A percentile compares a stretch with the other conserved stretches of the same genome.
phyloP scores from a whole-genome alignment of 2,113 vertebrate genomes.

The Dipodomys stephensi region DNA sequence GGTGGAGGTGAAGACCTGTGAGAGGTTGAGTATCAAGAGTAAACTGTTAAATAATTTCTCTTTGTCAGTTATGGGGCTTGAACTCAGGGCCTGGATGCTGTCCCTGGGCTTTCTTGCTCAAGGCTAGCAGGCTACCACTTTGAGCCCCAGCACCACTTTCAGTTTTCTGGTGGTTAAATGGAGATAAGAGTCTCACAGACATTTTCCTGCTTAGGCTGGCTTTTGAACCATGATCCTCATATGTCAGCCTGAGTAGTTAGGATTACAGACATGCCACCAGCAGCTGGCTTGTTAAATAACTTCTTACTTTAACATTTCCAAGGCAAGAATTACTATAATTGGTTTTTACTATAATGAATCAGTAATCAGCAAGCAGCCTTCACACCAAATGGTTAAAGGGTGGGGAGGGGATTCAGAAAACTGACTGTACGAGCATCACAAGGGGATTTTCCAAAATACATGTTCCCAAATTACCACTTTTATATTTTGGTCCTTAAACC shows the following conservation, averaged over 20 bases:
- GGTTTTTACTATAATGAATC: slow-evolving; percentile 37
- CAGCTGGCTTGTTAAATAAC: no score
- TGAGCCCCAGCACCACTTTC: no score
- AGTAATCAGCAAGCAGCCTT: slow-evolving; percentile 1
- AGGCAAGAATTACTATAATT: slow-evolving; percentile 25
- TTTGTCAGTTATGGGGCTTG: no score
- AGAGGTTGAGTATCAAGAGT: not conserved
- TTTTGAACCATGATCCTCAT: no score
- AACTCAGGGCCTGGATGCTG: no score
- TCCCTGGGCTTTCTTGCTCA: no score
- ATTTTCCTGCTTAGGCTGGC: no score
- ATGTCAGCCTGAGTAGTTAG: no score
- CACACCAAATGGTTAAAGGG: slow-evolving; percentile 20
- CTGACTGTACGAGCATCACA: not conserved
- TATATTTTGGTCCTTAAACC: slow-evolving; percentile 50
- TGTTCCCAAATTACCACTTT: not conserved
- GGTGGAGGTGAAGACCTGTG: not conserved
- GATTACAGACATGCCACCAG: no score
- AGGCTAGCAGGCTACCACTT: no score
- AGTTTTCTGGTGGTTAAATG: no score
- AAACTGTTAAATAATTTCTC: slow-evolving; percentile 34
- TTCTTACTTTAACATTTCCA: slow-evolving; percentile 54
- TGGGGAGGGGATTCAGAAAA: slow-evolving; percentile 51
- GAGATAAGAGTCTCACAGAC: no score
- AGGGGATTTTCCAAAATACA: slow-evolving; percentile 43